Evolutionary conservation across 2,797 vertebrate genomes (phyloP).

Genomic region (Muraenolepis orangiensis): DNA sequence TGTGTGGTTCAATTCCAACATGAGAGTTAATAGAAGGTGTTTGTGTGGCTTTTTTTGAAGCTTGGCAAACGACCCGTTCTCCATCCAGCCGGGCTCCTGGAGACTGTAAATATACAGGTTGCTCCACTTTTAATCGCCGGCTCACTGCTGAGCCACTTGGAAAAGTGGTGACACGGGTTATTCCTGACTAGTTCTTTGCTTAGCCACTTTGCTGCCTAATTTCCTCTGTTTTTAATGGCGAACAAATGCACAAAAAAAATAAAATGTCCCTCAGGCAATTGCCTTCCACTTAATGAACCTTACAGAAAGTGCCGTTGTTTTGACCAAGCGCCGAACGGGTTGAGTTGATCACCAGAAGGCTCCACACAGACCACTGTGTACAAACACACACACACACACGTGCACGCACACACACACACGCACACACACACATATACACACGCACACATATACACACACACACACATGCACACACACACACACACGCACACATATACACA

Average conservation of each 20-base stretch:
- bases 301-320: neutral
- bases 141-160: neutral
- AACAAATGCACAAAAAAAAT: neutral
- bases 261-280: neutral
- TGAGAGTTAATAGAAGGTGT: slow-evolving; percentile 31
- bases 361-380: no score
- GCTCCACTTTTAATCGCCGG: neutral
- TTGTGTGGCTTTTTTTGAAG: slow-evolving; percentile 9
- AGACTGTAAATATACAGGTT: neutral
- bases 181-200: neutral
- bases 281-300: neutral
- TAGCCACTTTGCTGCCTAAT: neutral
- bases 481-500: no score
- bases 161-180: neutral
- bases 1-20: slow-evolving; percentile 22
- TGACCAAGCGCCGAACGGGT: neutral
- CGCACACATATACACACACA: no score
- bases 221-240: neutral
- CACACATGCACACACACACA: no score
- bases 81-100: neutral
- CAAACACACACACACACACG: no score
- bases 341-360: neutral
- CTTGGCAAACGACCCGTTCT: slow-evolving; percentile 18
- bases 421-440: no score
- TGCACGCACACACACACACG: no score